A percentile compares a stretch with the other conserved stretches of the same genome.
Evolutionary conservation across 1,140 invertebrate genomes (phyloP).

Genomic region (Tribolium castaneum): DNA sequence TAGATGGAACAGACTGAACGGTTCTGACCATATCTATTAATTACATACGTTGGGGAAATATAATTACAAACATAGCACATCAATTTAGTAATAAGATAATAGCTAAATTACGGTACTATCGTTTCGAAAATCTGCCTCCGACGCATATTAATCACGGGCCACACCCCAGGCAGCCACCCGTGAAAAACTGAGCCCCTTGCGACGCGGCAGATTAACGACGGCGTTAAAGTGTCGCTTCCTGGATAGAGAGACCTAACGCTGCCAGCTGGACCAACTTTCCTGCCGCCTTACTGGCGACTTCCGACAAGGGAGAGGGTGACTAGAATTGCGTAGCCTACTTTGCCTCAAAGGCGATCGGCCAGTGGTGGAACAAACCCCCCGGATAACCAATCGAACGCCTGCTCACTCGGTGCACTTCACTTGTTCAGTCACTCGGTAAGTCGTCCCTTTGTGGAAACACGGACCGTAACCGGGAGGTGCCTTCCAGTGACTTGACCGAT

Average conservation of each 20-base stretch:
- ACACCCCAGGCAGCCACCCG: conserved; percentile 58
- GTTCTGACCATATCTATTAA: conserved; percentile 47
- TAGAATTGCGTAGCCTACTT: conserved; percentile 52
- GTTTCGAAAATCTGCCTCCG: conserved; percentile 41
- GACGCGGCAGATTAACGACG: conserved; percentile 57
- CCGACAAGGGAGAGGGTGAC: conserved; percentile 46
- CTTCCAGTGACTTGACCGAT: conserved; percentile 37
- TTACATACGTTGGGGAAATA: conserved; percentile 51
- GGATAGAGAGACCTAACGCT: conserved; percentile 59
- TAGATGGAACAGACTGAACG: conserved; percentile 46
- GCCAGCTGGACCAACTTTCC: conserved; percentile 1
- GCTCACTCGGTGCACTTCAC: conserved; percentile 4
- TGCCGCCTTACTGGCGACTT: conserved; percentile 35
- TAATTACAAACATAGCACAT: conserved; percentile 58
- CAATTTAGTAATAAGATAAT: conserved; percentile 53
- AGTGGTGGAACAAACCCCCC: conserved; percentile 42
- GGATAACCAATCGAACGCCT: conserved; percentile 11
- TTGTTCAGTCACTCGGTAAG: not conserved
- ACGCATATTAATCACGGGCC: conserved; percentile 50
- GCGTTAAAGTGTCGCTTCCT: conserved; percentile 59
- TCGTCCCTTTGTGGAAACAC: conserved; percentile 1
- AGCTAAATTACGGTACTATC: conserved; percentile 48
- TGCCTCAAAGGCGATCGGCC: conserved; percentile 38
- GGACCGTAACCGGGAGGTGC: conserved; percentile 19
- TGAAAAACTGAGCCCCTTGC: conserved; percentile 63